Percentiles rank a stretch among this genome's conserved stretches.
These are phyloP conservation scores for Hozukius guyotensis DNA, from an alignment of 2,797 vertebrate genomes.

Conservation along the genomic window DNA sequence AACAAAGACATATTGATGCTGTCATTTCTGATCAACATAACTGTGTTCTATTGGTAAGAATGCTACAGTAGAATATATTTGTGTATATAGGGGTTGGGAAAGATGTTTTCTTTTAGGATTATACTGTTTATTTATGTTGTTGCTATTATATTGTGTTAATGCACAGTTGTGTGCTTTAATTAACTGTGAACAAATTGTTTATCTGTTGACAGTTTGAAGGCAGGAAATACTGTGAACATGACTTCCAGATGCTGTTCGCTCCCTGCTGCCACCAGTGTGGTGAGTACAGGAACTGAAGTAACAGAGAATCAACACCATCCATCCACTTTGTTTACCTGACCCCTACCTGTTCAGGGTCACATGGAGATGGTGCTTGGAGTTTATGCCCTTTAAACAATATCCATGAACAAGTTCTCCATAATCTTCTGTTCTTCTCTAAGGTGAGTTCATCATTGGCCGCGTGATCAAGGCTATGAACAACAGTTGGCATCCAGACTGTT, in stretches of 20 bases:
- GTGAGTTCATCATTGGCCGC: conserved; percentile 98
- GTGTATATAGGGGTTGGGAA: not conserved
- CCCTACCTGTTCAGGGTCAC: not conserved
- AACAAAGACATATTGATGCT: not conserved
- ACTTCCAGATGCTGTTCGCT: conserved; percentile 99
- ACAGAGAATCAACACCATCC: not conserved
- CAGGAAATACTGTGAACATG: conserved; percentile 98
- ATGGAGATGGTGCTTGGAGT: not conserved
- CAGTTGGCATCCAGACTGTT: conserved; percentile 98
- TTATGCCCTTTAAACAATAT: not conserved
- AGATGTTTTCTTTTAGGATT: not conserved
- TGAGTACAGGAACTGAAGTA: conserved; percentile 78
- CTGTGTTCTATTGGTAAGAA: not conserved
- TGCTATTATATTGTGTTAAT: not conserved
- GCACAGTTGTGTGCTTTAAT: not conserved
- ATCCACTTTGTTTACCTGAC: not conserved
- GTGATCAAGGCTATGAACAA: conserved; percentile 99
- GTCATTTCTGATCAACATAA: not conserved
- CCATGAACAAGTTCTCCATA: not conserved
- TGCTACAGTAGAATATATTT: not conserved
- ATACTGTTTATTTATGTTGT: not conserved
- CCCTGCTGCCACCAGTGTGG: conserved; percentile 99
- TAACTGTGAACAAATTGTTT: not conserved
- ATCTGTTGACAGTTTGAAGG: conserved; percentile 90
- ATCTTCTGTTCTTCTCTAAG: conserved; percentile 67